Percentiles rank a stretch among this genome's conserved stretches.
Conservation (phyloP, 2,113 vertebrate genomes). For the Sander vitreus region DNA sequence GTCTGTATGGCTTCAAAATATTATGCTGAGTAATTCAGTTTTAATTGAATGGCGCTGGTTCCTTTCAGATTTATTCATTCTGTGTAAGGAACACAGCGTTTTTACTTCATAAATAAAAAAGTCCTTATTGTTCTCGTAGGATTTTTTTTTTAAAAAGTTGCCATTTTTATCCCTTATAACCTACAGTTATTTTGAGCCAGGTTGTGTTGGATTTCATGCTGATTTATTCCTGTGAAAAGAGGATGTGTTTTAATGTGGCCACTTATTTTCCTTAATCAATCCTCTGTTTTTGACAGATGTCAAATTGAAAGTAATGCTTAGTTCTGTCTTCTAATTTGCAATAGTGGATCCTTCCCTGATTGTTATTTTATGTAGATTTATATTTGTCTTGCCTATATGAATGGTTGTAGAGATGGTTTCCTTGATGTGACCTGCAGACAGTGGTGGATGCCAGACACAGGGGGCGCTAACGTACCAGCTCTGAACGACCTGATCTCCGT, state of each 20-base stretch:
- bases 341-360: background rate
- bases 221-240: background rate
- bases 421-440: constrained; percentile 83
- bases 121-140: background rate
- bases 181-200: background rate
- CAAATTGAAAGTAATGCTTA: background rate
- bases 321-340: background rate
- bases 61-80: constrained; percentile 20
- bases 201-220: background rate
- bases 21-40: constrained; percentile 31
- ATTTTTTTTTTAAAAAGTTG: background rate
- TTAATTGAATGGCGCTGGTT: constrained; percentile 24
- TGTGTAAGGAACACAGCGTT: background rate
- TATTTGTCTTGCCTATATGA: background rate
- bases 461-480: constrained; percentile 96
- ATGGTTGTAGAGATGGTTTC: background rate
- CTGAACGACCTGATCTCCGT: constrained; percentile 96
- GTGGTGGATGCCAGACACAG: constrained; percentile 99
- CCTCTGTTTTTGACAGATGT: background rate
- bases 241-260: background rate
- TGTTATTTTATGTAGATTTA: background rate
- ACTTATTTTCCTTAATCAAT: background rate
- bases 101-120: background rate
- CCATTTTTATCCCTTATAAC: background rate
- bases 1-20: constrained; percentile 22